Base-by-base conservation (phyloP, 2,888 invertebrate species). In the Cremastinae sp. region DNA sequence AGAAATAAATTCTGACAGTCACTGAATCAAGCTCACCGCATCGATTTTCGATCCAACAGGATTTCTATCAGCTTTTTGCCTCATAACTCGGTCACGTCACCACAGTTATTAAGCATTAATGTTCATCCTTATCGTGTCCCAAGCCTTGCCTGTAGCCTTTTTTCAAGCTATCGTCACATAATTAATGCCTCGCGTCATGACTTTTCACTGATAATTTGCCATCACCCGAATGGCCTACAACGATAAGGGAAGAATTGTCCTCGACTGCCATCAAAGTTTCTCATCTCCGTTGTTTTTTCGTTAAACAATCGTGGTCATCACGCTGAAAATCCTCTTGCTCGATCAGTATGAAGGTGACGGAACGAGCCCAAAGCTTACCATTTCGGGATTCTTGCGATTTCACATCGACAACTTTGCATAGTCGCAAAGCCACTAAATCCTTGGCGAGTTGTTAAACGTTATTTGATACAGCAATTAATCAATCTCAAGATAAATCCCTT, bases 261-360 rank as follows among this genome's bases (percentile, higher is more conserved):
- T 41, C 2, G n/a, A 9, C 2, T 12, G 8, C 12, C 1, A 41
- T 41, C 2, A 41, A 2, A 41, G 41, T 47, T 16, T 16, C 3
- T 1, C 47, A 3, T 47, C 18, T 5, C 28, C 2, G 2, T 28
- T 28, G 28, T 28, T 28, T 28, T 28, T 28, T 28, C 22, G 68
- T 61, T 45, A 28, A 43, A 41, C 20, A 36, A 59, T 47, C 38
- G 28, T 41, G 59, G 59, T 70, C 58, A 34, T 54, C 45, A 41
- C 10, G 61, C 51, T 65, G 58, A 65, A 61, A 54, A 38, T 38
- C 28, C 56, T 36, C n/a, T 12, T 38, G 53, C 16, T 34, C 38
- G 61, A 54, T 70, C 73, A 69, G 73, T 74, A 70, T 41, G 20
- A 34, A 34, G 47, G 16, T 41, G 54, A 49, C 47, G 9, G 54